A percentile compares a stretch with the other conserved stretches of the same genome.
phyloP scores from a whole-genome alignment of 2,113 vertebrate genomes.

The Pyxicephalus adspersus region DNA sequence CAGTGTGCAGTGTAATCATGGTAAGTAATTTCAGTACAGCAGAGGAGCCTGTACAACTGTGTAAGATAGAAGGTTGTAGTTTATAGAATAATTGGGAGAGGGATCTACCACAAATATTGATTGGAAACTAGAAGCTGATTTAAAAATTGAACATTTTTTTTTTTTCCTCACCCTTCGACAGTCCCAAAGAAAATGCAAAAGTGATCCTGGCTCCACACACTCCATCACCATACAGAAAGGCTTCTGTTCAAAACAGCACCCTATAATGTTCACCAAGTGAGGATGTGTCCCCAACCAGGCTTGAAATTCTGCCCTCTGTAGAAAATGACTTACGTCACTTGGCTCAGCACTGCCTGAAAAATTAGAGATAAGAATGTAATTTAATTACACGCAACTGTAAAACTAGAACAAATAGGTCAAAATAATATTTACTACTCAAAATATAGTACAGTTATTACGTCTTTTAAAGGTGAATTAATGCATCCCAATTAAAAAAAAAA shows the following conservation, averaged over 20 bases:
- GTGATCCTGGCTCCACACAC: slow-evolving; percentile 65
- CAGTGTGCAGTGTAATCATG: too few relatives aligned
- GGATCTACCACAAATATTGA: too few relatives aligned
- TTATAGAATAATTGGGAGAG: too few relatives aligned
- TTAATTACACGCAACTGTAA: neutral
- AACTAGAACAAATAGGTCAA: neutral
- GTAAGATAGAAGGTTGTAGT: too few relatives aligned
- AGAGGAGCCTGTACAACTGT: too few relatives aligned
- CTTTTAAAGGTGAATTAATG: too few relatives aligned
- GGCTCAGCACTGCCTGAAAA: slow-evolving; percentile 60
- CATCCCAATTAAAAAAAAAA: too few relatives aligned
- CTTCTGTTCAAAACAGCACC: slow-evolving; percentile 68
- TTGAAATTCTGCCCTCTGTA: slow-evolving; percentile 71
- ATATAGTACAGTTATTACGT: too few relatives aligned
- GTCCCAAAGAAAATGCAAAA: slow-evolving; percentile 75
- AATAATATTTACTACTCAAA: too few relatives aligned
- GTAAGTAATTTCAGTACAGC: too few relatives aligned
- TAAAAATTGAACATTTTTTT: too few relatives aligned
- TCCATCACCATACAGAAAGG: slow-evolving; percentile 75
- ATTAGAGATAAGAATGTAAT: neutral
- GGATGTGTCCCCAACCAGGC: slow-evolving; percentile 67
- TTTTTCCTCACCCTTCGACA: slow-evolving; percentile 71
- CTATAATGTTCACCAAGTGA: slow-evolving; percentile 71
- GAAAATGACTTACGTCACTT: slow-evolving; percentile 67
- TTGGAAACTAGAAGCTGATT: too few relatives aligned